These are phyloP conservation scores for human DNA, from an alignment of 2,113 vertebrate species.

Conservation along the genomic window DNA sequence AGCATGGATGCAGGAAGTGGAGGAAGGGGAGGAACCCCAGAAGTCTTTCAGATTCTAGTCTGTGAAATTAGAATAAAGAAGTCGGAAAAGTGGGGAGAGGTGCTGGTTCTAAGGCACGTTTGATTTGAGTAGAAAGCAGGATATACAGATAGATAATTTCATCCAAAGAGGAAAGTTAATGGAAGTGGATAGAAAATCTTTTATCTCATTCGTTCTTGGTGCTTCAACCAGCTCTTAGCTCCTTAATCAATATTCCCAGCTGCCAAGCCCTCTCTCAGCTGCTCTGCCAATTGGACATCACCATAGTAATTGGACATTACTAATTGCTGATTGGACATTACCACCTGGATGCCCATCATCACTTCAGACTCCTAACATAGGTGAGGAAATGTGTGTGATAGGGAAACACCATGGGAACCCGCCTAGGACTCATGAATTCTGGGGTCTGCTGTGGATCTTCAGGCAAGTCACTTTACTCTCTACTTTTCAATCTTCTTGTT, in stretches of 20 bases:
- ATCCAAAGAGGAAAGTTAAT: slow-evolving; percentile 58
- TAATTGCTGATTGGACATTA: not conserved
- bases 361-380: not conserved
- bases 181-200: slow-evolving; percentile 64
- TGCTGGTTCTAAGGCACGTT: slow-evolving; percentile 17
- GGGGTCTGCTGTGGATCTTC: not conserved
- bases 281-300: not conserved
- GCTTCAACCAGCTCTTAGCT: slow-evolving; percentile 22
- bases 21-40: not conserved
- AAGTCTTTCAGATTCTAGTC: not conserved
- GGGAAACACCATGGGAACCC: not conserved
- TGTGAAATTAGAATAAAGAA: not conserved
- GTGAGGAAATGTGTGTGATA: not conserved
- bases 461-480: not conserved
- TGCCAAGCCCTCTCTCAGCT: not conserved
- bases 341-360: not conserved
- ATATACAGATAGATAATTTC: slow-evolving; percentile 43
- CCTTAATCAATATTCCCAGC: slow-evolving; percentile 53
- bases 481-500: not conserved
- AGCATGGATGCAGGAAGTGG: not conserved
- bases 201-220: slow-evolving; percentile 56
- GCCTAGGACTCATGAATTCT: not conserved
- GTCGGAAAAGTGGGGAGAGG: not conserved
- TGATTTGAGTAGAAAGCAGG: slow-evolving; percentile 56
- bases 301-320: too few species aligned